Evolutionary conservation across 1,140 invertebrate species (phyloP).

Genomic region (Drosophila melanogaster): Release_6_plus_ISO1_MT NT_033779.5:16588001-16588500

Average conservation of each 20-base stretch:
- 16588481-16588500: too few relatives aligned
- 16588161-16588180: constrained; percentile 76
- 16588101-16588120: constrained; percentile 3
- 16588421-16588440: too few relatives aligned
- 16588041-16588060: constrained; percentile 56
- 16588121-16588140: constrained; percentile 14
- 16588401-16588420: not conserved
- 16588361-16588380: not conserved
- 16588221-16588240: constrained; percentile 79
- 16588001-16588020: constrained; percentile 37
- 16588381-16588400: not conserved
- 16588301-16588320: constrained; percentile 6
- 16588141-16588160: constrained; percentile 33
- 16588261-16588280: constrained; percentile 81
- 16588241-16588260: constrained; percentile 66
- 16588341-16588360: constrained; percentile 15
- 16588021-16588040: constrained; percentile 44
- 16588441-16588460: too few relatives aligned
- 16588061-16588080: constrained; percentile 62
- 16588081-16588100: constrained; percentile 2
- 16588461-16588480: too few relatives aligned
- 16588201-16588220: constrained; percentile 78
- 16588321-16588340: constrained; percentile 7
- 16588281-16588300: constrained; percentile 45
- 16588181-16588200: constrained; percentile 82